Conservation (phyloP, 2,888 invertebrate species). For the Lobophora halterata region DNA sequence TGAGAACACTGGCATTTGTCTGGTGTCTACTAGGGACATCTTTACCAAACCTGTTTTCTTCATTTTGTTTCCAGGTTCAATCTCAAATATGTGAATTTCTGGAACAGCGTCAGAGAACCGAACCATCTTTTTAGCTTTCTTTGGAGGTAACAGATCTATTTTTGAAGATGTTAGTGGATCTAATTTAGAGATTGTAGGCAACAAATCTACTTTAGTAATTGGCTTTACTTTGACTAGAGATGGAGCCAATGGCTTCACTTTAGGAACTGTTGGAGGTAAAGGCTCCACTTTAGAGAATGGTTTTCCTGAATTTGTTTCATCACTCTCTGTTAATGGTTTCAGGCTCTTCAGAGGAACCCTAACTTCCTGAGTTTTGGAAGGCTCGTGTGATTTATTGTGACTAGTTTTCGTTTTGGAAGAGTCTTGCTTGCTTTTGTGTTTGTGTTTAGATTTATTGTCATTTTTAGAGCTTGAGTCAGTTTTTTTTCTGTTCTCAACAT, state of each 20-base stretch:
- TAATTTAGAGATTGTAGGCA: constrained; percentile 58
- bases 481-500: constrained; percentile 20
- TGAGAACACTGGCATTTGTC: constrained; percentile 55
- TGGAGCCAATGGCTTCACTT: too few species aligned
- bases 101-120: constrained; percentile 53
- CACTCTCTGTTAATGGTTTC: constrained; percentile 49
- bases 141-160: constrained; percentile 48
- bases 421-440: constrained; percentile 12
- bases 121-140: constrained; percentile 55
- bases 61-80: constrained; percentile 64
- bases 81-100: constrained; percentile 53
- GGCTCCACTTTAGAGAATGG: constrained; percentile 59
- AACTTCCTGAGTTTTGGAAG: constrained; percentile 24
- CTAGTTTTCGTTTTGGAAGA: constrained; percentile 21
- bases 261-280: constrained; percentile 43
- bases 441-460: constrained; percentile 14
- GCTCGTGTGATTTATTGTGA: constrained; percentile 10
- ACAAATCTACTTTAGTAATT: too few species aligned
- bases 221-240: too few species aligned
- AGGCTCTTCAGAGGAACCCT: constrained; percentile 52
- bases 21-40: constrained; percentile 47
- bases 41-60: constrained; percentile 59
- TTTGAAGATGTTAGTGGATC: constrained; percentile 54
- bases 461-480: constrained; percentile 11
- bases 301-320: constrained; percentile 46